A percentile compares a stretch with the other conserved stretches of the same genome.
Evolutionary conservation across 2,888 invertebrate species (phyloP).

Genomic region (Ypsolopha scabrella): DNA sequence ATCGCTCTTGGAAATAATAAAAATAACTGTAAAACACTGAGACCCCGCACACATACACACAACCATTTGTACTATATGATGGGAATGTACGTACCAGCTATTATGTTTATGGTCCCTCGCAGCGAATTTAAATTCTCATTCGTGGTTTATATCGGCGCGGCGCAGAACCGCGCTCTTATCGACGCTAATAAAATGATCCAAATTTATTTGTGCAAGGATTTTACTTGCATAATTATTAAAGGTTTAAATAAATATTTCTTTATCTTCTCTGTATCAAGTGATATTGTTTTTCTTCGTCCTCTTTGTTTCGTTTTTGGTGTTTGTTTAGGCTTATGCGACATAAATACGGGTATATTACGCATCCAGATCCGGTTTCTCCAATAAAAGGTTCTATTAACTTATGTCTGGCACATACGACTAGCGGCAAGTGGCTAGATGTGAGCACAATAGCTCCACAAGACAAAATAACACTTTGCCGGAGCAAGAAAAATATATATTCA

Average conservation of each 20-base stretch:
- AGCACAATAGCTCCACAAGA: too few relatives aligned
- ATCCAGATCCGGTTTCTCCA: background rate
- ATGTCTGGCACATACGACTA: too few relatives aligned
- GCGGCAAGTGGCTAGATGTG: too few relatives aligned
- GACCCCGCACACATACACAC: background rate
- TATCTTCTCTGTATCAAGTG: background rate
- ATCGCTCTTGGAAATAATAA: slow-evolving; percentile 32
- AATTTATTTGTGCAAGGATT: background rate
- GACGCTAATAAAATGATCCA: background rate
- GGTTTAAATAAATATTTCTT: background rate
- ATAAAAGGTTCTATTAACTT: background rate
- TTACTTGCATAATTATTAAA: background rate
- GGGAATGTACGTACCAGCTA: background rate
- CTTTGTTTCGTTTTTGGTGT: background rate
- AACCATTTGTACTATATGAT: background rate
- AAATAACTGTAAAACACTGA: slow-evolving; percentile 17
- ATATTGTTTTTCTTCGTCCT: too few relatives aligned
- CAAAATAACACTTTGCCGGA: too few relatives aligned
- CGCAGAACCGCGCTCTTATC: background rate
- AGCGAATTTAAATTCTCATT: background rate
- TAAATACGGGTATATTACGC: background rate
- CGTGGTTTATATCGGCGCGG: background rate
- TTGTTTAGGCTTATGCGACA: background rate
- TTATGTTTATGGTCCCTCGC: background rate
- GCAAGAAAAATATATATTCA: too few relatives aligned